Evolutionary conservation across 2,888 invertebrate species (phyloP), one percentile per base, ranked within the genome.

Genomic region (Epinotia nisella): DNA sequence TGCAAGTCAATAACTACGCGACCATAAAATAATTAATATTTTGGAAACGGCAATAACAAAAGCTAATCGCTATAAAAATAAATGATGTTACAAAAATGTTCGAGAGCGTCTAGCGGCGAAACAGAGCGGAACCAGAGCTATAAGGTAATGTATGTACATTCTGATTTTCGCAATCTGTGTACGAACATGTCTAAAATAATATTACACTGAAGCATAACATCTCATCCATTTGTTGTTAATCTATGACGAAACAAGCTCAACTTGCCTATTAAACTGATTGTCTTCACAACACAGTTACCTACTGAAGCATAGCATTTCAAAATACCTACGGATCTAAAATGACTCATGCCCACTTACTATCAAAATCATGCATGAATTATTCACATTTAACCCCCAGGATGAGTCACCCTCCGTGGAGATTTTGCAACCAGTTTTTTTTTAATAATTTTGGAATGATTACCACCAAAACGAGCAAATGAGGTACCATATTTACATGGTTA

Each of bases 51-150:
- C 80, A 85, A 85, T 85, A 87, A 88, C 85, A 87, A 87, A 87
- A 87, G 86, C 86, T 80, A 84, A 81, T 86, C 84, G 84, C 87
- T 87, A 86, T 84, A 85, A 89, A 89, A 90, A 86, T 85, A 88
- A 86, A 88, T 87, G 83, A 83, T 85, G 85, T 92, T 92, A 90
- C 92, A 90, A 90, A 91, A 90, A 91, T 89, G 85, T 84, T 85
- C 78, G 86, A 88, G 89, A 90, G 87, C 89, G 85, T 85, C 83
- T 84, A 85, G 78, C 77, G 77, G 78, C 74, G 80, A 93, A 92
- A 87, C 92, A 93, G 93, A 93, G 93, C 93, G 85, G 80, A 90
- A 90, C 90, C 79, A 82, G 87, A 89, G 85, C 88, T 86, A 89
- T 90, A 92, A 91, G 83, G 80, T 83, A 80, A 83, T 90, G 86